These are phyloP conservation scores for Rhinella marina DNA, from an alignment of 2,797 vertebrate species.

Conservation along the genomic window DNA sequence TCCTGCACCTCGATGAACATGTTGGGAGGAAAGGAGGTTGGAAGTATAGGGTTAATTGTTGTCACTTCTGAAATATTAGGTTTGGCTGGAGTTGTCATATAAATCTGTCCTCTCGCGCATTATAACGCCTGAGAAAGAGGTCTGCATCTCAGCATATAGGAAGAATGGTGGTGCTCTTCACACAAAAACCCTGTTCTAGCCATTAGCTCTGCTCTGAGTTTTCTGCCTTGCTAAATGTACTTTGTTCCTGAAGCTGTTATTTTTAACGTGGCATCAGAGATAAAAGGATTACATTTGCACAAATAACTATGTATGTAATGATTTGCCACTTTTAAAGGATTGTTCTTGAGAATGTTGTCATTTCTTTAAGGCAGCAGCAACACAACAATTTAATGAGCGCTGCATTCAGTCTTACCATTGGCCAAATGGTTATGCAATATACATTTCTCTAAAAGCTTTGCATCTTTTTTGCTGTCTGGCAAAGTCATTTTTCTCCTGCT, in stretches of 20 bases:
- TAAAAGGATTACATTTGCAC: conserved; percentile 45
- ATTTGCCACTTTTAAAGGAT: conserved; percentile 53
- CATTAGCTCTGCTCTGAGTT: conserved; percentile 12
- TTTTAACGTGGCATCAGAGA: conserved; percentile 39
- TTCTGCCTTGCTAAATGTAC: background rate
- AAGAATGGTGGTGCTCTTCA: background rate
- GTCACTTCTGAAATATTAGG: too few species aligned
- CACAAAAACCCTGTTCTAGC: background rate
- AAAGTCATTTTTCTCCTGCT: conserved; percentile 32
- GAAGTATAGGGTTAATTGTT: too few species aligned
- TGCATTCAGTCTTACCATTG: conserved; percentile 46
- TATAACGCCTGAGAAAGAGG: background rate
- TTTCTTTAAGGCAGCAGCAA: conserved; percentile 48
- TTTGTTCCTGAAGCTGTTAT: conserved; percentile 46
- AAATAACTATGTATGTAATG: conserved; percentile 48
- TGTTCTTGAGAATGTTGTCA: conserved; percentile 49
- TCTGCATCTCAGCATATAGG: background rate
- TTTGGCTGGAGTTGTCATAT: too few species aligned
- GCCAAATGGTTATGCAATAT: conserved; percentile 53
- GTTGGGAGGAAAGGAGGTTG: too few species aligned
- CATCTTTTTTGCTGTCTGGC: conserved; percentile 34
- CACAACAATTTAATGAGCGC: conserved; percentile 50
- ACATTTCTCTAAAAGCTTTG: conserved; percentile 59
- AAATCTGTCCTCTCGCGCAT: too few species aligned
- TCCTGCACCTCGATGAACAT: too few species aligned